Evolutionary conservation across 1,140 invertebrate genomes (phyloP), one percentile per base, ranked within the genome.

Genomic region (Drosophila ogumai): DNA sequence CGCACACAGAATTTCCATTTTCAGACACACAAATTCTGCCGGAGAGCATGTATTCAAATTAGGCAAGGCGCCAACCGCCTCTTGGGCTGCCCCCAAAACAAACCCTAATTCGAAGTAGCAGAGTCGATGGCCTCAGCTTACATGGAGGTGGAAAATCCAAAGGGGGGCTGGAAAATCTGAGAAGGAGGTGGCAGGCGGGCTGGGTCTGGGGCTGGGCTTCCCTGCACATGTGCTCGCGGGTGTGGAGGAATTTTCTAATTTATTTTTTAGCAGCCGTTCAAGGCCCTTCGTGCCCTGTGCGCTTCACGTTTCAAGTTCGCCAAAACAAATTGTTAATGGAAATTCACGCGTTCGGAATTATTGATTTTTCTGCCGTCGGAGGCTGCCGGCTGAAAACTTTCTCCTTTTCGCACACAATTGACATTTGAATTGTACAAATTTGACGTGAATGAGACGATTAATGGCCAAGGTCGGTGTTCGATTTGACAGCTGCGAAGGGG

Each of bases 161-260:
- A n/a, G 15, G 32, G 22, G 12, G 17, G 36, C 32, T 22, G 32
- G 8, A 38, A 55, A 55, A 55, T 55, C 52, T 55, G 52, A 55
- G 34, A 40, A 38, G 34, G 52, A 55, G 38, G 61, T 19, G 38
- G 61, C 17, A 12, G 13, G 28, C 41, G 19, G 49, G 28, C 41
- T 22, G 22, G 22, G 22, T 0, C 22, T 22, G 6, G 4, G 19
- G 44, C 13, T 41, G 60, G 43, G 32, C 28, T 25, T 17, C 9
- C 44, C 47, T 67, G 74, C 84, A 88, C 78, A 88, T 88, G 85
- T 88, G 84, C 38, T 65, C 54, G 59, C 78, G 71, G 64, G 86
- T 84, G 85, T 75, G 81, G 81, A 58, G 81, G 90, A 91, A 91
- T 91, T 91, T 91, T 90, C 74, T 91, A 90, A 91, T 91, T 91